A percentile compares a stretch with the other conserved stretches of the same genome.
These are phyloP conservation scores for Apamea epomidion DNA, from an alignment of 2,888 invertebrate genomes.

Conservation along the genomic window DNA sequence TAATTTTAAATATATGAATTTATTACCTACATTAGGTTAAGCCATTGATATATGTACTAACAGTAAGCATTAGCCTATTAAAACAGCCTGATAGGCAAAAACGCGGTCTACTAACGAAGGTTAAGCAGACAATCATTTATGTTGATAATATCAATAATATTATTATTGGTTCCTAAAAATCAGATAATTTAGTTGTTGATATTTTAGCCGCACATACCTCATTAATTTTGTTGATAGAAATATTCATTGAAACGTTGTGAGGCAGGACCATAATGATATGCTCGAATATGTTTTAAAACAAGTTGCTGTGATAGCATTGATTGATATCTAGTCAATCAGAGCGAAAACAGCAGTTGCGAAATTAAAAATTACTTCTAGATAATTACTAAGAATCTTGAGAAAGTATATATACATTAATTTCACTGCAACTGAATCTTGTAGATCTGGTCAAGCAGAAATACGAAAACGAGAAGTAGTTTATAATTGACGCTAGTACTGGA, in stretches of 20 bases:
- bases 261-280: slow-evolving; percentile 29
- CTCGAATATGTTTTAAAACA: slow-evolving; percentile 39
- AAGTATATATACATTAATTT: slow-evolving; percentile 34
- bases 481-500: slow-evolving; percentile 37
- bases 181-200: background rate
- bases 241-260: slow-evolving; percentile 21
- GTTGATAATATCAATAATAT: slow-evolving; percentile 13
- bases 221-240: slow-evolving; percentile 7
- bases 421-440: slow-evolving; percentile 6
- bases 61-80: background rate
- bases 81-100: background rate
- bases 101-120: background rate
- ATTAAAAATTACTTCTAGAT: background rate
- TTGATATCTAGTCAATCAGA: background rate
- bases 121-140: background rate
- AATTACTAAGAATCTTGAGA: slow-evolving; percentile 22
- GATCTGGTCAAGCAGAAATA: slow-evolving; percentile 14
- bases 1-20: no score
- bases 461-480: slow-evolving; percentile 22
- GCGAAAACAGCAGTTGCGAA: background rate
- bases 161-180: background rate
- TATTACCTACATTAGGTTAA: no score
- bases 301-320: slow-evolving; percentile 19
- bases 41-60: no score
- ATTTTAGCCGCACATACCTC: background rate